Conservation (phyloP, 1,140 invertebrate genomes). For the Brachionus rubens region DNA sequence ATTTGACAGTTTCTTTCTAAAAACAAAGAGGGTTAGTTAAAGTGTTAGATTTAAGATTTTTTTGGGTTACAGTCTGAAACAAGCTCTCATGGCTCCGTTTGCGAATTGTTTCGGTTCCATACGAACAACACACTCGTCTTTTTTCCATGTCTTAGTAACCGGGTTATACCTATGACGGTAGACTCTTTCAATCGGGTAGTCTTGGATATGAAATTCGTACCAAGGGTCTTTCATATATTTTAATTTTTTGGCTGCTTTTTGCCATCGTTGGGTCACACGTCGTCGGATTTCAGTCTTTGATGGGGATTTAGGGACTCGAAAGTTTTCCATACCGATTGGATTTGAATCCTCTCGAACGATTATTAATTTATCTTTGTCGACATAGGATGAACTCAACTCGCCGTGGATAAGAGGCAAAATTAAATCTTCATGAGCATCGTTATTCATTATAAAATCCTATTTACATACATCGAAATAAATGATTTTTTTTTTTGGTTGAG, state of each 20-base stretch:
- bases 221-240: conserved; percentile 58
- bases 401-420: conserved; percentile 6
- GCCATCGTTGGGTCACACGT: conserved; percentile 49
- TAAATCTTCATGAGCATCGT: background rate
- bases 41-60: background rate
- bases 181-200: conserved; percentile 55
- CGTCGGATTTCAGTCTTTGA: background rate
- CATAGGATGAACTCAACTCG: background rate
- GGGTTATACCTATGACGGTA: conserved; percentile 61
- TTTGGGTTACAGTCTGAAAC: conserved; percentile 59
- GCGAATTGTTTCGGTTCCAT: conserved; percentile 63
- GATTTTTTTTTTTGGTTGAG: too few species aligned
- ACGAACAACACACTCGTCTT: conserved; percentile 61
- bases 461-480: too few species aligned
- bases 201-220: conserved; percentile 60
- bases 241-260: conserved; percentile 52
- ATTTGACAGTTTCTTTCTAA: conserved; percentile 62
- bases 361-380: background rate
- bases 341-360: background rate
- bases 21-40: background rate
- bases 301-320: background rate
- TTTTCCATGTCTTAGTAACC: conserved; percentile 58
- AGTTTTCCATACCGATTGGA: conserved; percentile 42
- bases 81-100: conserved; percentile 66
- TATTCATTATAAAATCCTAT: too few species aligned